phyloP scores from a whole-genome alignment of 2,888 invertebrate species.

The Allolobophora icterica region DNA sequence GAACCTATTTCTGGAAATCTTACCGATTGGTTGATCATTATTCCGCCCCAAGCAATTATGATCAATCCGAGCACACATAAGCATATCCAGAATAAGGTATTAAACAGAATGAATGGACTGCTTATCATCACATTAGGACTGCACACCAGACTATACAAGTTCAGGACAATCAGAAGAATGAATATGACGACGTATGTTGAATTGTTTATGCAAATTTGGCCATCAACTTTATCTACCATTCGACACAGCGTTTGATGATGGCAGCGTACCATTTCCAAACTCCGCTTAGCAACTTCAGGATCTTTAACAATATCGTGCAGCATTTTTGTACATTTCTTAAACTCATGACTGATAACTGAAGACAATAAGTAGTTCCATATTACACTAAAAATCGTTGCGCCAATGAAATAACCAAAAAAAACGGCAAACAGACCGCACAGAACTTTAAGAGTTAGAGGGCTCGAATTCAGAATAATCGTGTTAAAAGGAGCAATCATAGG shows the following conservation, averaged over 20 bases:
- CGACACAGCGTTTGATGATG: background rate
- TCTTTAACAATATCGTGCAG: background rate
- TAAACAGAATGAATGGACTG: background rate
- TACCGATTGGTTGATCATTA: slow-evolving; percentile 6
- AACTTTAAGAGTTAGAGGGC: background rate
- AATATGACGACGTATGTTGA: background rate
- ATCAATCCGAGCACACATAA: background rate
- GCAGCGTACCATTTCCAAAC: background rate
- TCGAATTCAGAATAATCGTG: background rate
- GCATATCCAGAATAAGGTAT: background rate
- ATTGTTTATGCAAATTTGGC: background rate
- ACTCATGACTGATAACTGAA: background rate
- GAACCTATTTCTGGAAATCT: background rate
- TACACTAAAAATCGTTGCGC: background rate
- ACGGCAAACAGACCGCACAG: background rate
- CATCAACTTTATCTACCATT: background rate
- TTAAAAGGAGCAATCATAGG: background rate
- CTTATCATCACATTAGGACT: background rate
- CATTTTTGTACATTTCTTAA: slow-evolving; percentile 3
- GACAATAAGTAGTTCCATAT: background rate
- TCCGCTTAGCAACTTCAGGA: slow-evolving; percentile 1
- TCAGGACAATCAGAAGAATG: background rate
- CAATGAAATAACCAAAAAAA: background rate
- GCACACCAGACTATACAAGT: background rate
- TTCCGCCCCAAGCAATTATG: background rate